These are phyloP conservation scores for Amblyraja radiata DNA, from an alignment of 2,797 vertebrate genomes.

Conservation along the genomic window DNA sequence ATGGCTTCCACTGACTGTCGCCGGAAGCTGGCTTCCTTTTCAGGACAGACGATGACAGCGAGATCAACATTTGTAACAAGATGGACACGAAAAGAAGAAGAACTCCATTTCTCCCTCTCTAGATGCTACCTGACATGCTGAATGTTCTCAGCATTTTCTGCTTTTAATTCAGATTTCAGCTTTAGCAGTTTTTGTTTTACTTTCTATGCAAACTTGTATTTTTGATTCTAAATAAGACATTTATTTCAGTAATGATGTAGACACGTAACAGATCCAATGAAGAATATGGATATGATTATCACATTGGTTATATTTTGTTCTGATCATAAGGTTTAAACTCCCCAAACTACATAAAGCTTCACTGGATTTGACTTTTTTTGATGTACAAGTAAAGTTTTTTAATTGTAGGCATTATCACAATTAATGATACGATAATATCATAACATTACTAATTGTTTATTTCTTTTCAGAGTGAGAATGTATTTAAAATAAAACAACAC, in stretches of 20 bases:
- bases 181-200: no score
- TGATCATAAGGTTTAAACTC: neutral
- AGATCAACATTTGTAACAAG: no score
- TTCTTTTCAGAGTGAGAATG: neutral
- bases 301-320: neutral
- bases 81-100: no score
- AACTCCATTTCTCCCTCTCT: no score
- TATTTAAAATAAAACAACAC: neutral
- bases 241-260: neutral
- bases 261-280: neutral
- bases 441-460: neutral
- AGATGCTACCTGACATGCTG: no score
- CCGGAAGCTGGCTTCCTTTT: no score
- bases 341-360: neutral
- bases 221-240: neutral
- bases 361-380: neutral
- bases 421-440: neutral
- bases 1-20: no score
- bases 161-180: no score
- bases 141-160: no score
- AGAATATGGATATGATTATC: neutral
- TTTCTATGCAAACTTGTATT: neutral
- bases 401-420: neutral
- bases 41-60: no score
- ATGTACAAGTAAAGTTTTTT: neutral